Evolutionary conservation across 2,113 vertebrate genomes (phyloP).

Genomic region (Crotalus horridus): DNA sequence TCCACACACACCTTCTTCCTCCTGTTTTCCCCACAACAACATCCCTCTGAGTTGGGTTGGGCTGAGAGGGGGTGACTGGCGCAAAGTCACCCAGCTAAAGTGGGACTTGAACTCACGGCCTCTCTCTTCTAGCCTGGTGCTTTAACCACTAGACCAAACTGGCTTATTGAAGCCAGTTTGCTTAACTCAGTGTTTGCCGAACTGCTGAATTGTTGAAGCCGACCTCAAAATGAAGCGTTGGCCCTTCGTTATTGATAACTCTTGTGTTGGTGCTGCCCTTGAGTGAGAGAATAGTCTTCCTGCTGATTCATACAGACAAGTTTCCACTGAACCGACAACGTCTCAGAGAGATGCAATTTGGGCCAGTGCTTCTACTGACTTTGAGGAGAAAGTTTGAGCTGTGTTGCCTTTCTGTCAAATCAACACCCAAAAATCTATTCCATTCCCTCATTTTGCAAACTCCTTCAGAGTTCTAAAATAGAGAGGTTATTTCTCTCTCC

Average conservation of each 20-base stretch:
- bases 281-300: neutral
- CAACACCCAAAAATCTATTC: slow-evolving; percentile 43
- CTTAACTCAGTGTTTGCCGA: neutral
- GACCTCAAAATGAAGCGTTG: neutral
- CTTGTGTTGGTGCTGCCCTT: neutral
- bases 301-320: neutral
- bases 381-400: slow-evolving; percentile 38
- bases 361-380: neutral
- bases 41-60: too few relatives aligned
- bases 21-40: too few relatives aligned
- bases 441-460: slow-evolving; percentile 51
- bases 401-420: slow-evolving; percentile 33
- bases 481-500: slow-evolving; percentile 32
- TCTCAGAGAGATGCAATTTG: too few relatives aligned
- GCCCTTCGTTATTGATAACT: neutral
- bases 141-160: too few relatives aligned
- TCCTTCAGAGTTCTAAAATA: slow-evolving; percentile 66
- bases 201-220: neutral
- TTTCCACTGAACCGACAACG: neutral
- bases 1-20: too few relatives aligned
- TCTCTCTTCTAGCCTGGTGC: neutral
- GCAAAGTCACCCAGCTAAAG: too few relatives aligned
- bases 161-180: neutral
- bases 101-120: neutral
- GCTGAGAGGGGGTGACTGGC: too few relatives aligned